Base-by-base conservation (phyloP, 1,140 invertebrate genomes). In the Pollicipes pollicipes region DNA sequence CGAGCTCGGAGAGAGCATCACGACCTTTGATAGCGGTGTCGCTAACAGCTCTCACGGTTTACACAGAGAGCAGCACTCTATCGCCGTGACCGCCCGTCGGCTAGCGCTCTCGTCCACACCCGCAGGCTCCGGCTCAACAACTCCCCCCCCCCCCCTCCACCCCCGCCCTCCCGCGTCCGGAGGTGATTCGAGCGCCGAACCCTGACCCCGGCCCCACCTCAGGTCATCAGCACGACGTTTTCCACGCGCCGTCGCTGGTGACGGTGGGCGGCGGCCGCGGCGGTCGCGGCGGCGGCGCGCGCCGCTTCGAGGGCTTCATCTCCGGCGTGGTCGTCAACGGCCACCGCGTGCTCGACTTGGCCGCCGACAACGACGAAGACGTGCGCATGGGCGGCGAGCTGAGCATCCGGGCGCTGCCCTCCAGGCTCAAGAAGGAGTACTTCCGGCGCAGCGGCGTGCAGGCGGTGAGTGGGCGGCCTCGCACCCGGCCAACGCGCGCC, bases 171-270 rank as follows among this genome's bases (percentile, higher is more conserved):
- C n/a, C n/a, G n/a, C n/a, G n/a, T n/a, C n/a, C n/a, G n/a, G n/a
- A n/a, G n/a, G n/a, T n/a, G n/a, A 16, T 35, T 35, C 32, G 32
- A 35, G 4, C 63, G 27, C 68, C 24, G n/a, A 68, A 4, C 13
- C 30, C 28, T 69, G 68, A 29, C 64, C 30, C 29, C 28, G 45
- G 31, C 69, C 30, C 28, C 30, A 17, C 58, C 30, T 3, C 69
- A 93, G 93, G 91, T 70, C 86, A 88, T 75, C 92, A 95, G 76
- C 84, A 92, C 68, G 88, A 87, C 68, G 89, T 94, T 29, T 97
- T 97, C 82, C 96, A 97, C 81, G 88, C 88, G 76, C 93, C 95
- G 83, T 90, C 91, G 17, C 87, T 86, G 29, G 88, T 97, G 69
- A 88, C 91, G 76, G 85, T 96, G n/a, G 95, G 95, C 27, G 93